Evolutionary conservation across 1,140 invertebrate species (phyloP), one percentile per base, ranked within the genome.

Genomic region (Cardiocondyla obscurior): DNA sequence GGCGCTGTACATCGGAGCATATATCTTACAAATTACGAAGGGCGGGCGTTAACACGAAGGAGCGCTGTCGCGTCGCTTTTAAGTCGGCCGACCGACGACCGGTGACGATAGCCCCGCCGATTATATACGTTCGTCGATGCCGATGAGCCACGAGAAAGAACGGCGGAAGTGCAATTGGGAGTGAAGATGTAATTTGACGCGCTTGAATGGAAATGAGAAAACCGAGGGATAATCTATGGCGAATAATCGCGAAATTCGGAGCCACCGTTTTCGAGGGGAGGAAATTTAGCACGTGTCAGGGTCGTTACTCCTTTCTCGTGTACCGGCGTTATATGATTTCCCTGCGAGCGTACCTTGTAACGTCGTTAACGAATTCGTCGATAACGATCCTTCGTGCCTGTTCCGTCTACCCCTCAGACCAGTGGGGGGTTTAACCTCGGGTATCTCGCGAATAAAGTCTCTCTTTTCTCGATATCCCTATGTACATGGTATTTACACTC

Each of bases 1-100:
- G 90, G 90, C 90, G 89, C 90, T 93, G 90, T 93, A 89, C 91
- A 92, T 89, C 84, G 87, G 88, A 89, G 83, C 79, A 83, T 90
- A 84, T 85, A 90, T 92, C 82, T 93, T 92, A 92, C 91, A 93
- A 89, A 85, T 87, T 88, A 88, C 60, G 53, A 64, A 57, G 64
- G 81, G n/a, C n/a, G n/a, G 73, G 70, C 36, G 62, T 84, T 10
- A n/a, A 64, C 65, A 84, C 74, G 76, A 84, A 81, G 82, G 76
- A 84, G 64, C 82, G 60, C 53, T 81, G 51, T 73, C 19, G 39
- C 44, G 36, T 76, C 55, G 81, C 51, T n/a, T 76, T 51, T 51
- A 22, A 14, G 58, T 19, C 46, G 16, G 22, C 30, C 33, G 22
- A 28, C 16, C 46, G 62, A 65, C 39, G 39, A 46, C n/a, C 53